A percentile compares a stretch with the other conserved stretches of the same genome.
phyloP scores from a whole-genome alignment of 2,888 invertebrate species.

The Phlogophora meticulosa region DNA sequence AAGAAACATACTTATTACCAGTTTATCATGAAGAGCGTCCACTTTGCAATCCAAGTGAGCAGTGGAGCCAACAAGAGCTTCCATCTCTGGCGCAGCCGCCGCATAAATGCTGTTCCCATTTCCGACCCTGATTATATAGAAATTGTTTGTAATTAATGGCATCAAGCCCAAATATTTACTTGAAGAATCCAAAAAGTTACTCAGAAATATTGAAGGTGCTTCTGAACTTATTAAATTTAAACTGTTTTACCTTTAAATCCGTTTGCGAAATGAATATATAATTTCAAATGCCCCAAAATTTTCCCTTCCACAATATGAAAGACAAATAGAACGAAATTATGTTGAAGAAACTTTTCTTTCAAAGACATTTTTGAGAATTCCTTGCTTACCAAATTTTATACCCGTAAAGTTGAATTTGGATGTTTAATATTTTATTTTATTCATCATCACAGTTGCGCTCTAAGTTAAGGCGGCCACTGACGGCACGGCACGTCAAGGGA shows the following conservation, averaged over 20 bases:
- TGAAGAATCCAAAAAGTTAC: slow-evolving; percentile 31
- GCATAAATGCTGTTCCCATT: slow-evolving; percentile 86
- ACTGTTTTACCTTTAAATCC: slow-evolving; percentile 50
- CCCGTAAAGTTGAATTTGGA: slow-evolving; percentile 49
- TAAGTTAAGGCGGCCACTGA: slow-evolving; percentile 46
- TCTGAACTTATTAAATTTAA: slow-evolving; percentile 43
- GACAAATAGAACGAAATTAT: slow-evolving; percentile 54
- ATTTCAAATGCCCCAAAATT: slow-evolving; percentile 50
- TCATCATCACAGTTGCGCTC: slow-evolving; percentile 44
- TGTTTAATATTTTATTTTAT: slow-evolving; percentile 46
- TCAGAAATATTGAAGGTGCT: slow-evolving; percentile 48
- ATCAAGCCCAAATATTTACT: slow-evolving; percentile 36
- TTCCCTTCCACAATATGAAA: slow-evolving; percentile 34
- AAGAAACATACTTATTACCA: slow-evolving; percentile 83
- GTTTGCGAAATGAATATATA: slow-evolving; percentile 51
- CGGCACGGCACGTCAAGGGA: too few species aligned
- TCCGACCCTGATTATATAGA: slow-evolving; percentile 73
- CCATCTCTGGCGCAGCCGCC: slow-evolving; percentile 85
- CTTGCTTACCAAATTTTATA: slow-evolving; percentile 39
- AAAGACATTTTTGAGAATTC: slow-evolving; percentile 49
- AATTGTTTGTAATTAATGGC: slow-evolving; percentile 35
- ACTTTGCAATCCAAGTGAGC: slow-evolving; percentile 89
- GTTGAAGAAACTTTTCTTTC: slow-evolving; percentile 49
- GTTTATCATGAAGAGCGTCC: slow-evolving; percentile 88
- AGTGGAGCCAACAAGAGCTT: slow-evolving; percentile 87